Percentiles rank a stretch among this genome's conserved stretches.
These are phyloP conservation scores for Entomobrya multifasciata DNA, from an alignment of 2,888 invertebrate genomes.

Conservation along the genomic window DNA sequence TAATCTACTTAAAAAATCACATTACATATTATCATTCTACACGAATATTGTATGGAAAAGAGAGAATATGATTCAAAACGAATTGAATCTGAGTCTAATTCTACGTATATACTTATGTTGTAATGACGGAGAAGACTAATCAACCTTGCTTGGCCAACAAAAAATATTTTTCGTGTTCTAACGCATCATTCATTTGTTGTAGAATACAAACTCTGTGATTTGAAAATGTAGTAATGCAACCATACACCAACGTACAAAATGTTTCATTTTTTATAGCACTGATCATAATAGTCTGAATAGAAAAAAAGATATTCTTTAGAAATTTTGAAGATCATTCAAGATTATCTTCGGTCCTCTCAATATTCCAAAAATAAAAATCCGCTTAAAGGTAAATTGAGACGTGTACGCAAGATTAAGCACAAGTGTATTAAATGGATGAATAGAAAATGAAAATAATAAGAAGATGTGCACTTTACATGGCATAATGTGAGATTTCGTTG, in stretches of 20 bases:
- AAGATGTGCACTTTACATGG: conserved; percentile 22
- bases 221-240: conserved; percentile 24
- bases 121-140: conserved; percentile 56
- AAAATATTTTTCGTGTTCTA: conserved; percentile 47
- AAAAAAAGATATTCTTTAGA: conserved; percentile 17
- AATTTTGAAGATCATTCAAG: not conserved
- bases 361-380: conserved; percentile 64
- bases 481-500: not conserved
- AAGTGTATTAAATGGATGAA: conserved; percentile 53
- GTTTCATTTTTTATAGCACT: not conserved
- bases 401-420: conserved; percentile 60
- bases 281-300: conserved; percentile 5
- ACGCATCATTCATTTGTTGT: conserved; percentile 37
- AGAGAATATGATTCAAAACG: not conserved
- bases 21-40: conserved; percentile 29
- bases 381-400: conserved; percentile 66
- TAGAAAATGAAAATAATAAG: conserved; percentile 25
- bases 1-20: conserved; percentile 50
- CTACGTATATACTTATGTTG: not conserved
- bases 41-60: conserved; percentile 8
- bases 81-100: not conserved
- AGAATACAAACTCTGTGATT: conserved; percentile 1
- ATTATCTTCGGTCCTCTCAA: not conserved
- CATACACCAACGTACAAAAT: conserved; percentile 7
- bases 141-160: conserved; percentile 55